Base-by-base conservation (phyloP, 2,888 invertebrate genomes). In the Ganaspis brasiliensis region DNA sequence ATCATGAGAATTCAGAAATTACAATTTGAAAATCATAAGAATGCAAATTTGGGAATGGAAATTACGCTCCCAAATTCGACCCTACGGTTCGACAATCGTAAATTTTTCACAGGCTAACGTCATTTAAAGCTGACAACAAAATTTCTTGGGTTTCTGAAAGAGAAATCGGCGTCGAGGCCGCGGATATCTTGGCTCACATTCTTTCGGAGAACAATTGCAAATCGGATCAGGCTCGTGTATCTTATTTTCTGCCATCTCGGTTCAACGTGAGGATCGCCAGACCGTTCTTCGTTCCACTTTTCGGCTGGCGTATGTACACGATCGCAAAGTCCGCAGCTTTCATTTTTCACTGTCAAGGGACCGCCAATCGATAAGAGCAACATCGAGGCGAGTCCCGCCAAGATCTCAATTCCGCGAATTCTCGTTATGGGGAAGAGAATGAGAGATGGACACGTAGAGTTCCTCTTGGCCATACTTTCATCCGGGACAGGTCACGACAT, bases 301-400 rank as follows among this genome's bases (percentile, higher is more conserved):
- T 85, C 82, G 83, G 73, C 74, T 74, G 61, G 70, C 67, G 72
- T 75, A 70, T 52, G 77, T 24, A 71, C 79, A 75, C 76, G 75
- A 75, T 75, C 75, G 73, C 75, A 57, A 78, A 75, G 77, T 75
- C 77, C 24, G 26, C 12, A 70, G 79, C 80, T 82, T 82, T 82
- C 80, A 82, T 82, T 81, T 80, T 82, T 81, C 80, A 82, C 82
- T 82, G 82, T 82, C 82, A 81, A 79, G 79, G 78, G 78, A 76
- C 78, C 77, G 79, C 78, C 82, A 80, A 81, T 81, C 82, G 82
- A 82, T 82, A 80, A 82, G 78, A 71, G 61, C 45, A 74, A 70
- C 56, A 31, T 78, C 77, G 80, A 81, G 80, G 73, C 75, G 57
- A 71, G 77, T 70, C 52, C 67, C 26, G 73, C 72, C 70, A 74